These are phyloP conservation scores for Yponomeuta sedellus DNA, from an alignment of 2,888 invertebrate species.

Conservation along the genomic window DNA sequence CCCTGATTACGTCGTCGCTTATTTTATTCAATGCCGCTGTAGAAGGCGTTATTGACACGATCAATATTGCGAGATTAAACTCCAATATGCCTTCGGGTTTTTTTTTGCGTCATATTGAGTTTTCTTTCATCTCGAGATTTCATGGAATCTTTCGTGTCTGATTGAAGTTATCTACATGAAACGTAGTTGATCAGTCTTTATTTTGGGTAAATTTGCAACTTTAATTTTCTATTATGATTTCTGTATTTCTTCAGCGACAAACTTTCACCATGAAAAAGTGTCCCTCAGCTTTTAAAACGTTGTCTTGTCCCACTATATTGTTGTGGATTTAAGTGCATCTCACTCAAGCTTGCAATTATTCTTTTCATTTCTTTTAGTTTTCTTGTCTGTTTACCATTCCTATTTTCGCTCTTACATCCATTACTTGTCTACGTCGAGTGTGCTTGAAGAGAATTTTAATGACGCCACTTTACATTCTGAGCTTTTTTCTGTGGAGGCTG, in stretches of 20 bases:
- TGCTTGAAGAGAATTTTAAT: constrained; percentile 38
- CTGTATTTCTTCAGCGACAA: background rate
- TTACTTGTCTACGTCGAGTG: constrained; percentile 32
- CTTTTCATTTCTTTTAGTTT: background rate
- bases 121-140: constrained; percentile 1
- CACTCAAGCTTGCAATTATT: constrained; percentile 1
- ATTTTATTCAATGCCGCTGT: constrained; percentile 27
- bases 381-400: constrained; percentile 3
- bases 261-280: background rate
- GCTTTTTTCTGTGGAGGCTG: constrained; percentile 28
- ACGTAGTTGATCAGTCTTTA: no score
- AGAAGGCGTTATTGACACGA: constrained; percentile 6
- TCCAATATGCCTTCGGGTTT: background rate
- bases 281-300: background rate
- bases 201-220: no score
- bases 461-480: constrained; percentile 30
- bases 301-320: background rate
- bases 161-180: background rate
- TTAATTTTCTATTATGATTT: background rate
- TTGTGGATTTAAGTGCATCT: background rate
- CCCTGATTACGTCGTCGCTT: constrained; percentile 36
- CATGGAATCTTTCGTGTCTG: background rate
- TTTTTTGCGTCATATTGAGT: no score
- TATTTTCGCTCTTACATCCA: constrained; percentile 26
- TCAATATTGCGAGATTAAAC: constrained; percentile 10